Conservation (phyloP, 2,888 invertebrate species). For the Diogma glabrata region DNA sequence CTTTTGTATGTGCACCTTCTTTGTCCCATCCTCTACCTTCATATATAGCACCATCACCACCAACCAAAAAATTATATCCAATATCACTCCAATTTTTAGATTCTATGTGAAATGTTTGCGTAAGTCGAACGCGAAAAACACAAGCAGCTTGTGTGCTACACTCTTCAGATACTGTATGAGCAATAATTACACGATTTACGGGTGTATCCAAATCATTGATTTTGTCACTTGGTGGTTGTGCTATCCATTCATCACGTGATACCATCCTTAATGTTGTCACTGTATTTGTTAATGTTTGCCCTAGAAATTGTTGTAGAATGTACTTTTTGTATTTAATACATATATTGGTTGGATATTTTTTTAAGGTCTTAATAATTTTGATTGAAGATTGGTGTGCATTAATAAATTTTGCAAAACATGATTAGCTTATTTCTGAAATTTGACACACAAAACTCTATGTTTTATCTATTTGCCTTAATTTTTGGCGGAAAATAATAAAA, state of each 20-base stretch:
- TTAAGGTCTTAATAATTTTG: too few relatives aligned
- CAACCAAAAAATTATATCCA: conserved; percentile 66
- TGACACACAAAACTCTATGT: too few relatives aligned
- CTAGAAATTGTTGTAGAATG: conserved; percentile 9
- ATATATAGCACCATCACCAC: conserved; percentile 63
- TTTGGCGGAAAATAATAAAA: too few relatives aligned
- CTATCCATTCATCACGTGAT: conserved; percentile 47
- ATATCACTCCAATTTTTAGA: conserved; percentile 52
- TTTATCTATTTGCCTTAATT: too few relatives aligned
- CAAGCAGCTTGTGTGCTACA: conserved; percentile 35
- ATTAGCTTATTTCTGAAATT: too few relatives aligned
- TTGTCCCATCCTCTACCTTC: conserved; percentile 62
- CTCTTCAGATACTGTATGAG: conserved; percentile 46
- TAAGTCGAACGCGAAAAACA: conserved; percentile 33
- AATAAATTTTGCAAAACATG: too few relatives aligned
- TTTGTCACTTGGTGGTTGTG: conserved; percentile 41
- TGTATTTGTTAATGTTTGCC: not conserved
- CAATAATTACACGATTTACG: conserved; percentile 40
- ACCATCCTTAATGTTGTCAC: conserved; percentile 30
- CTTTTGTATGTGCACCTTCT: conserved; percentile 55
- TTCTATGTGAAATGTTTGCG: conserved; percentile 58
- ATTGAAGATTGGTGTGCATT: too few relatives aligned
- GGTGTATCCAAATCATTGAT: conserved; percentile 36
- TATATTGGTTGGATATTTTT: too few relatives aligned
- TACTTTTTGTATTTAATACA: too few relatives aligned